Evolutionary conservation across 2,797 vertebrate genomes (phyloP).

Genomic region (Propithecus perrieri): DNA sequence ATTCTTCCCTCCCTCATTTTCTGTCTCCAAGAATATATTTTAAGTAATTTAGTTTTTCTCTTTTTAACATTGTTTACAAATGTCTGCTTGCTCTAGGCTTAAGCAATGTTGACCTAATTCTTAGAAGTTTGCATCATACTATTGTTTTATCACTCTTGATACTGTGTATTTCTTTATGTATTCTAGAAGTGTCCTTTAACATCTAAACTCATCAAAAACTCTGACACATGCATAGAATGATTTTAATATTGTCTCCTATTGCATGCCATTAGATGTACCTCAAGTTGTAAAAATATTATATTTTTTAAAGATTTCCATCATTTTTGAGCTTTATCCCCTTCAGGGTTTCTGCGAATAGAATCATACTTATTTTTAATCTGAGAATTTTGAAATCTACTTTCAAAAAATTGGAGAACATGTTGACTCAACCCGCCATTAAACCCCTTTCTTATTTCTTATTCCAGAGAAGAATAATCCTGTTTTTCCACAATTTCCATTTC

Average conservation of each 20-base stretch:
- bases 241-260: not conserved
- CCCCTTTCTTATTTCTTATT: not conserved
- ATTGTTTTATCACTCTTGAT: not conserved
- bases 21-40: not conserved
- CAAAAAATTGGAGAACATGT: not conserved
- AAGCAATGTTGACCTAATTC: not conserved
- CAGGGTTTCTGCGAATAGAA: not conserved
- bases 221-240: not conserved
- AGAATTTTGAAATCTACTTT: conserved; percentile 8
- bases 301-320: not conserved
- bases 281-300: not conserved
- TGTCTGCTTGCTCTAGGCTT: not conserved
- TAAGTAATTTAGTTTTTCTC: not conserved
- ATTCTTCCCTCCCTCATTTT: not conserved
- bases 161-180: not conserved
- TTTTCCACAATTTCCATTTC: not conserved
- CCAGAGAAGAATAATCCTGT: not conserved
- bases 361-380: not conserved
- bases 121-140: not conserved
- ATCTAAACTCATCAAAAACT: not conserved
- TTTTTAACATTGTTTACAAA: not conserved
- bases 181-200: not conserved
- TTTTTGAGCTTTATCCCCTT: not conserved
- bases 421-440: not conserved
- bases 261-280: not conserved